Percentiles rank a stretch among this genome's conserved stretches.
Conservation (phyloP, 1,140 invertebrate genomes). For the Callitettix versicolor region DNA sequence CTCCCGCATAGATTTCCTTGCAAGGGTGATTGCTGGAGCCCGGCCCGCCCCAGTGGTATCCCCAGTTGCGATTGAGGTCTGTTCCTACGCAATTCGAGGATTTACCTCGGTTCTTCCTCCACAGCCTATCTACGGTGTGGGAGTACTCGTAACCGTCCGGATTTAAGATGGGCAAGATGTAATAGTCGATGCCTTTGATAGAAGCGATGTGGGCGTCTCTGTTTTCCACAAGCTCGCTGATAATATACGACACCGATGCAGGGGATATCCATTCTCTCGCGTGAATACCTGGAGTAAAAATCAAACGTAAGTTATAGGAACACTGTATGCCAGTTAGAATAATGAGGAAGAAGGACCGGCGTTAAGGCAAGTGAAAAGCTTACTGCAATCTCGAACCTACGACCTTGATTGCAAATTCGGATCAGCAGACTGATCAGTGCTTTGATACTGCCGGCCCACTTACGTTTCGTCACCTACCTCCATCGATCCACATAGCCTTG, state of each 20-base stretch:
- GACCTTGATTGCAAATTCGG: too few species aligned
- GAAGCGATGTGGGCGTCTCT: constrained; percentile 54
- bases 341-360: too few species aligned
- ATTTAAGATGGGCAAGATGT: constrained; percentile 46
- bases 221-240: constrained; percentile 64
- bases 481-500: constrained; percentile 46
- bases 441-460: too few species aligned
- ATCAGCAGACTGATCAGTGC: too few species aligned
- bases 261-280: constrained; percentile 73
- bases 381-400: too few species aligned
- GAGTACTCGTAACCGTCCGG: constrained; percentile 53
- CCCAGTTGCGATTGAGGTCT: constrained; percentile 61
- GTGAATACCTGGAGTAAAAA: constrained; percentile 57
- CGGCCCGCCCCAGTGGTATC: constrained; percentile 52
- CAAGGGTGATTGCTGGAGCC: constrained; percentile 69
- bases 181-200: constrained; percentile 51
- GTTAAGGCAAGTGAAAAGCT: too few species aligned
- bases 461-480: too few species aligned
- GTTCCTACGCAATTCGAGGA: constrained; percentile 36
- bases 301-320: too few species aligned
- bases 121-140: constrained; percentile 60
- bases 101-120: constrained; percentile 65
- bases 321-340: too few species aligned
- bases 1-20: constrained; percentile 66
- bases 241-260: constrained; percentile 50